Percentiles rank a stretch among this genome's conserved stretches.
Evolutionary conservation across 2,113 vertebrate genomes (phyloP).

Genomic region (Salvelinus alpinus): DNA sequence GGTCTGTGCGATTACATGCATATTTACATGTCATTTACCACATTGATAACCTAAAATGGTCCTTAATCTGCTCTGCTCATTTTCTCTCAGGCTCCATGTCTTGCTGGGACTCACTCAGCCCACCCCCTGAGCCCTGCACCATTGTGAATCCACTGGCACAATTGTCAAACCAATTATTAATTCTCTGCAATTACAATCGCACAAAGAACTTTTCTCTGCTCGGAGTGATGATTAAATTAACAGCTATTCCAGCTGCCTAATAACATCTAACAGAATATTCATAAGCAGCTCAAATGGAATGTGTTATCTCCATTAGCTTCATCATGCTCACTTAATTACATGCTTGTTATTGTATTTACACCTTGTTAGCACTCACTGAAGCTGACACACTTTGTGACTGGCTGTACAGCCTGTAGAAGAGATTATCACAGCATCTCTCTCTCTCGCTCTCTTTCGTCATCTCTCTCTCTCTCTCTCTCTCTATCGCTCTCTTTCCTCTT

Average conservation of each 20-base stretch:
- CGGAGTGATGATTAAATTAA: conserved; percentile 93
- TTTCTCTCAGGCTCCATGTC: conserved; percentile 86
- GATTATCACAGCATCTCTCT: conserved; percentile 75
- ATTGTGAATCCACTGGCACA: conserved; percentile 90
- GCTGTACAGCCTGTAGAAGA: conserved; percentile 85
- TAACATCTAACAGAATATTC: conserved; percentile 94
- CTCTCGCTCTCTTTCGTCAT: neutral
- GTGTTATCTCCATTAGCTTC: conserved; percentile 92
- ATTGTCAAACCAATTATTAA: conserved; percentile 93
- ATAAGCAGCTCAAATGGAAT: conserved; percentile 89
- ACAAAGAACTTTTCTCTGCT: conserved; percentile 92
- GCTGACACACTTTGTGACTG: conserved; percentile 87
- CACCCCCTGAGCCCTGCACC: conserved; percentile 84
- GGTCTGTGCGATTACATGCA: neutral
- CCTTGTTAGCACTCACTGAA: conserved; percentile 90
- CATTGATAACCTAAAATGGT: conserved; percentile 88
- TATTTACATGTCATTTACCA: conserved; percentile 83
- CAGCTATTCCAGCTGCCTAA: conserved; percentile 92
- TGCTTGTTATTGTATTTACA: conserved; percentile 93
- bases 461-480: neutral
- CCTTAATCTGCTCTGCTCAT: conserved; percentile 88
- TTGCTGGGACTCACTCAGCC: conserved; percentile 76
- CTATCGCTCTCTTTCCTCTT: neutral
- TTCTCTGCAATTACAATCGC: conserved; percentile 91
- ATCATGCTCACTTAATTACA: conserved; percentile 93